A percentile compares a stretch with the other conserved stretches of the same genome.
These are phyloP conservation scores for Halisarca cf. caerulea DNA, from an alignment of 37 sponge, comb jelly and placozoan genomes.

Conservation along the genomic window DNA sequence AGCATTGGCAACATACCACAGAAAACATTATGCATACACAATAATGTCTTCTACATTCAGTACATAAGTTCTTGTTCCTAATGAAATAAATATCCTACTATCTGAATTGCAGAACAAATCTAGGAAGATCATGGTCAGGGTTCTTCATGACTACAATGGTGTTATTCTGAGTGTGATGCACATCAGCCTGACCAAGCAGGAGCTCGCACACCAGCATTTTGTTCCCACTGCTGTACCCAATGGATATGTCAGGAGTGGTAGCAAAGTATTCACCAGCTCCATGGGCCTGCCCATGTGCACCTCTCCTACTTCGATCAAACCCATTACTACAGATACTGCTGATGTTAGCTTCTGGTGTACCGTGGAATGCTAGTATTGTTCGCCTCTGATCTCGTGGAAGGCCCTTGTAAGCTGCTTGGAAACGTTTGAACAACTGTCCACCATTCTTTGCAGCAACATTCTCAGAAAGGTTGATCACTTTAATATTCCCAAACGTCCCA, in stretches of 20 bases:
- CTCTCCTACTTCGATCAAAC: constrained; percentile 54
- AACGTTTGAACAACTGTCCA: constrained; percentile 57
- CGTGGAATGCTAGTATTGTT: constrained; percentile 79
- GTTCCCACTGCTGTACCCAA: constrained; percentile 63
- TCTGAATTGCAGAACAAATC: constrained; percentile 68
- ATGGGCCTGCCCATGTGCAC: constrained; percentile 63
- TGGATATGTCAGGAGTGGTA: constrained; percentile 48
- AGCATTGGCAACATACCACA: too few species aligned
- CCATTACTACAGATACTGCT: constrained; percentile 74
- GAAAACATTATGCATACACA: too few species aligned
- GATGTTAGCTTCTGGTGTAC: constrained; percentile 72
- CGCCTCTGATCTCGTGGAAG: constrained; percentile 59
- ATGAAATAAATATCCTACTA: too few species aligned
- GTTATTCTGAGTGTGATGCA: constrained; percentile 70
- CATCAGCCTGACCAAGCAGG: constrained; percentile 53
- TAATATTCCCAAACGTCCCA: constrained; percentile 47
- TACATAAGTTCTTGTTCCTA: too few species aligned
- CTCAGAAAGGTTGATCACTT: constrained; percentile 56
- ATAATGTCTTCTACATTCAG: too few species aligned
- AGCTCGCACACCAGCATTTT: constrained; percentile 80
- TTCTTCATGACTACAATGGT: constrained; percentile 82
- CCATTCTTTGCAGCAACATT: constrained; percentile 68
- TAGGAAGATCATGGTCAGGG: constrained; percentile 83
- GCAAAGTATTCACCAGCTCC: constrained; percentile 87
- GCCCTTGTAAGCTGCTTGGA: constrained; percentile 21